Percentiles rank a stretch among this genome's conserved stretches.
Conservation (phyloP, 2,113 vertebrate genomes). For the Emydocephalus ijimae region DNA sequence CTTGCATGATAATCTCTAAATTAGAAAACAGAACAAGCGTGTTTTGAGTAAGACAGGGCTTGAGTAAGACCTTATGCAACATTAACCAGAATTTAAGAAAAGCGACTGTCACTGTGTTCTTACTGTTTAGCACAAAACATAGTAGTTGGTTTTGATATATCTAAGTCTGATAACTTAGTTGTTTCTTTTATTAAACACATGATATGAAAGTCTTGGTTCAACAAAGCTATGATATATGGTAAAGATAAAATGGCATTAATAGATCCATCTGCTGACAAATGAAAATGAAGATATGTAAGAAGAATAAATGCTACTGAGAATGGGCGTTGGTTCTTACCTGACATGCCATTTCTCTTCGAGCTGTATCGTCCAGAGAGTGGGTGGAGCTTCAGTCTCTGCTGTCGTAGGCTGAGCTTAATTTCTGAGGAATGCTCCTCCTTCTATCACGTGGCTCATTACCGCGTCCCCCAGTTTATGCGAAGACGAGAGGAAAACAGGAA, state of each 20-base stretch:
- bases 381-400: too few species aligned
- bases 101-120: not conserved
- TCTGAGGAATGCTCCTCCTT: too few species aligned
- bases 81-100: not conserved
- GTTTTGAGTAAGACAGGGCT: not conserved
- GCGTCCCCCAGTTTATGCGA: too few species aligned
- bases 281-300: not conserved
- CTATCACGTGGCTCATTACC: too few species aligned
- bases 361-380: too few species aligned
- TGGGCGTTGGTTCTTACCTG: not conserved
- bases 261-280: not conserved
- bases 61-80: not conserved
- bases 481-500: too few species aligned
- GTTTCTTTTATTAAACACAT: not conserved
- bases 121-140: not conserved
- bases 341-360: too few species aligned
- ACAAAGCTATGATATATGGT: not conserved
- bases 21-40: not conserved
- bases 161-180: not conserved
- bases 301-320: not conserved
- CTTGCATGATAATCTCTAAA: not conserved
- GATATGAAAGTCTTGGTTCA: not conserved
- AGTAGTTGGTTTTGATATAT: not conserved
- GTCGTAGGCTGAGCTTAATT: too few species aligned
- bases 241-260: not conserved